Evolutionary conservation across 2,888 invertebrate species (phyloP), one percentile per base, ranked within the genome.

Genomic region (Pollenia labialis): DNA sequence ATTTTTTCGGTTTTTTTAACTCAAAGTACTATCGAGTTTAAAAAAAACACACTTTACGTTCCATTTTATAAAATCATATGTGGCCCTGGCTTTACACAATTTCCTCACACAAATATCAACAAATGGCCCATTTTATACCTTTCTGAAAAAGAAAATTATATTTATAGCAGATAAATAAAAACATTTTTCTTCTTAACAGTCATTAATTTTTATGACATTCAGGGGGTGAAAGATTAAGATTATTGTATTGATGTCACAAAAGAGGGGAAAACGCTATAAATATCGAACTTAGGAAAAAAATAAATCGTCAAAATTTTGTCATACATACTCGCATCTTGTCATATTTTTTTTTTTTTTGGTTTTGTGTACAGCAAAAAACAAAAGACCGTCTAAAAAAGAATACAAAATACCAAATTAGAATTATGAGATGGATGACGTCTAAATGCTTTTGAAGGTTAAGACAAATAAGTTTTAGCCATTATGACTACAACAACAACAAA

Each of bases 371-470:
- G 3, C n/a, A 42, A 40, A 40, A 23, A 77, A 32, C 62, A 62
- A 75, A 46, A 11, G 14, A 66, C 48, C 44, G 44, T 12, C 46
- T 46, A 60, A n/a, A 64, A 42, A 54, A 18, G 18, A 18, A 42
- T 62, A 76, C 60, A 46, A 62, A 48, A 50, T n/a, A 18, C 40
- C 44, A 56, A 46, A 66, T 64, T 69, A 66, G 44, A 85, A 74
- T 79, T 82, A 71, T 71, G 50, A 75, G 64, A 79, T 58, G 58
- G 77, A 81, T 82, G 84, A 84, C 84, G 85, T 85, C 74, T 81
- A 50, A 81, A 87, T 82, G 52, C 32, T 40, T 81, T 52, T 81
- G 87, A 87, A 87, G 85, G 82, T 79, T 85, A 81, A 87, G 75
- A 85, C 79, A 87, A 85, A 87, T 76, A 68, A 69, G 75, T 75